Evolutionary conservation across 2,113 vertebrate genomes (phyloP), one percentile per base, ranked within the genome.

Genomic region (Isichthys henryi): DNA sequence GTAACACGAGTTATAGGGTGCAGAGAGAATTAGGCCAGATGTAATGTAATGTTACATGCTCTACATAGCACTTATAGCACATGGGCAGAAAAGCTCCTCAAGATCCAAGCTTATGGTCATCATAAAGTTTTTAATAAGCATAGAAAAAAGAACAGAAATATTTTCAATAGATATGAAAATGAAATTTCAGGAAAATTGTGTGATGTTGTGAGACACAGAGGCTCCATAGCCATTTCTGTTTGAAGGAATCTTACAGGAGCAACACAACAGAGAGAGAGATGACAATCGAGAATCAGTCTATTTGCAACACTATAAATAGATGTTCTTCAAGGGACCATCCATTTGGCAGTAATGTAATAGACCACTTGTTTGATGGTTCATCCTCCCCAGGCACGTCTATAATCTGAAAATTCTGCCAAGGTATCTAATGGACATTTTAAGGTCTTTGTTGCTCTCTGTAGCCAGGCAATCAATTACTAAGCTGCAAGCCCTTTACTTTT

Each of bases 371-470:
- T 13, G 35, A 23, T 52, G 45, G 27, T 84, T 31, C n/a, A 35
- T 66, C 5, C n/a, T 10, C 13, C 31, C 13, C 50, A 45, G 21
- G 80, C 45, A 84, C 53, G 19, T 49, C 21, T 58, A 74, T 58
- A 48, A 43, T 90, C 39, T 45, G 53, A 62, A 90, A 77, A 58
- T 21, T 62, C 21, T 85, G 15, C 85, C 85, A 53, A 43, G 58
- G 82, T 21, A n/a, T 10, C 35, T 86, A 80, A 19, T 35, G 74
- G 62, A 56, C 13, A 66, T 87, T 43, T 92, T 92, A 91, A 94
- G 94, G 92, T 91, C 91, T 89, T 90, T 93, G 91, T 93, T 91
- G 92, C 92, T 53, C 88, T 35, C 70, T 48, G 70, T 91, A 58
- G 3, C 87, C n/a, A 58, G 9, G 23, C 39, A 53, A 21, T 62